Evolutionary conservation across 53 echinoderm and acorn worm genomes (phyloP).

Genomic region (Mesocentrotus franciscanus): DNA sequence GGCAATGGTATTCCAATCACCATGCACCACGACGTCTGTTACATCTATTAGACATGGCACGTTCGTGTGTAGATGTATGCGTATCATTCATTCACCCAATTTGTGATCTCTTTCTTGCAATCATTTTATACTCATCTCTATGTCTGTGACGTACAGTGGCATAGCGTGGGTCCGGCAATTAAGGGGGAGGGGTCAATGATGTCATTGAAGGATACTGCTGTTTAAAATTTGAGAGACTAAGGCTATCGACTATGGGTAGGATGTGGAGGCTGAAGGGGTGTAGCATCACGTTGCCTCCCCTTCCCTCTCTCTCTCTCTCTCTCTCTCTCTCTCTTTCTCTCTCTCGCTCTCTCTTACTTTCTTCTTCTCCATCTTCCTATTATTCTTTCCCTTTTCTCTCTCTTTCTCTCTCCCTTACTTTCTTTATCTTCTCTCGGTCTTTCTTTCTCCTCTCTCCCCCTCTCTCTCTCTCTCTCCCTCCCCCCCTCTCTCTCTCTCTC

Average conservation of each 20-base stretch:
- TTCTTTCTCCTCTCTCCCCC: background rate
- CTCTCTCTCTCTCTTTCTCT: background rate
- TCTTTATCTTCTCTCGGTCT: background rate
- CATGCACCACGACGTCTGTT: background rate
- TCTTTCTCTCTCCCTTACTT: no score
- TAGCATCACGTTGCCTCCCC: background rate
- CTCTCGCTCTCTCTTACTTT: background rate
- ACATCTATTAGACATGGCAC: background rate
- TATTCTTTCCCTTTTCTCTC: background rate
- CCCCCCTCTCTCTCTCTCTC: no score
- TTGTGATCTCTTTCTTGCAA: background rate
- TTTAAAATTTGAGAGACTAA: no score
- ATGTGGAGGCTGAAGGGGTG: no score
- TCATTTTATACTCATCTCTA: background rate
- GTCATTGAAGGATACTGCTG: no score
- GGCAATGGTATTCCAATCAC: background rate
- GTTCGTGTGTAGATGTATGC: background rate
- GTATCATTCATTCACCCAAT: constrained; percentile 15
- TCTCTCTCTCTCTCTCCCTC: background rate
- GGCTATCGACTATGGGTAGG: no score
- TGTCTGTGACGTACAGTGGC: background rate
- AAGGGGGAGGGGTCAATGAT: no score
- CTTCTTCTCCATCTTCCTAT: background rate
- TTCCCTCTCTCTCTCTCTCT: background rate
- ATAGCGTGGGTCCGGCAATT: no score